A percentile compares a stretch with the other conserved stretches of the same genome.
Evolutionary conservation across 2,113 vertebrate species (phyloP).

Genomic region (Eonycteris spelaea): DNA sequence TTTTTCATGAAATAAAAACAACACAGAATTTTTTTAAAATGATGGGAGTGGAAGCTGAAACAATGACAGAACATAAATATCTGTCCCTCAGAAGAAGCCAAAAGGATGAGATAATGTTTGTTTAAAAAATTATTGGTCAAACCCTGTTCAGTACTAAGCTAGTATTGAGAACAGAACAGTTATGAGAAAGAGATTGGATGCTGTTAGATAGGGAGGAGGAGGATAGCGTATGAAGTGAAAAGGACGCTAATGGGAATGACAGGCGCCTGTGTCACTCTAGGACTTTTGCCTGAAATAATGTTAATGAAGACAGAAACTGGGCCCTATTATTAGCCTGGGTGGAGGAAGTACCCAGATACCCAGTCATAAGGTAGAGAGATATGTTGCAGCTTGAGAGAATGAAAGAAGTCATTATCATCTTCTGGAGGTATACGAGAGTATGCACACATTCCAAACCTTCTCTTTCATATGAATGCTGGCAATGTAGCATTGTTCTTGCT

Average conservation of each 20-base stretch:
- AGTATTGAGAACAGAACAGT: background rate
- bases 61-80: background rate
- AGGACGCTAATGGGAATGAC: background rate
- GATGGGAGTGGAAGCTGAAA: background rate
- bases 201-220: background rate
- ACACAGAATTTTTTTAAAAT: background rate
- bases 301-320: background rate
- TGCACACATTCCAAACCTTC: background rate
- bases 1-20: constrained; percentile 41
- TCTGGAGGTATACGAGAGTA: background rate
- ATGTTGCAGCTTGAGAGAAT: background rate
- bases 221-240: background rate
- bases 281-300: background rate
- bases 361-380: background rate
- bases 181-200: background rate
- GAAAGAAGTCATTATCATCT: background rate
- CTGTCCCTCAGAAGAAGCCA: background rate
- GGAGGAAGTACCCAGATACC: background rate
- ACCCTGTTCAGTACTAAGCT: background rate
- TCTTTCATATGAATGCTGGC: background rate
- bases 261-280: background rate
- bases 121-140: background rate
- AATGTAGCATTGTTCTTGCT: background rate
- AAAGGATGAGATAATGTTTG: background rate
- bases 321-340: background rate